Evolutionary conservation across 2,113 vertebrate species (phyloP), one percentile per base, ranked within the genome.

Genomic region (Ailuropoda melanoleuca): DNA sequence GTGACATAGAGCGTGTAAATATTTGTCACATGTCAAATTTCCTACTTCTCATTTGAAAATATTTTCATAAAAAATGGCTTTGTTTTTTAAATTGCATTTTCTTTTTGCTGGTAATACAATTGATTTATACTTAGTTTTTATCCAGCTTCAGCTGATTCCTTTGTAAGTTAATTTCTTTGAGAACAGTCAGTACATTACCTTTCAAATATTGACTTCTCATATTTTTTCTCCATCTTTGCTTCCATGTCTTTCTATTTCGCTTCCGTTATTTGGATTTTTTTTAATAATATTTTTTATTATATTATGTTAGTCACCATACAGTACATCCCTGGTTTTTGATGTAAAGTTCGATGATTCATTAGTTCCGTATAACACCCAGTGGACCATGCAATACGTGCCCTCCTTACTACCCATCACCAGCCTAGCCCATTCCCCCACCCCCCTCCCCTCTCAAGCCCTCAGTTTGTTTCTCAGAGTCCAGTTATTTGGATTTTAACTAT

Each of bases 401-500:
- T 43, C 43, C 43, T 43, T 43, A 43, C 43, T 43, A 43, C 43
- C 43, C 43, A 43, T 43, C 43, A 43, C 43, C 43, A 43, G 43
- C 43, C 43, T 43, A 43, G 4, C 43, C 43, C 43, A 43, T 43
- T 43, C 43, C 43, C 43, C 43, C 43, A 43, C 43, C 43, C 4
- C 43, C 43, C 43, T 43, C 4, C 43, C 43, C 43, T 43, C 43
- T 43, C 4, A 43, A 43, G 43, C 43, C 43, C 43, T 43, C 43
- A 43, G 43, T 43, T 43, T 43, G 43, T 43, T 43, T 43, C 43
- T 43, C 43, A 43, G 43, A 43, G 43, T 43, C 43, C 43, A 43
- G 15, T 96, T 85, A 62, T 56, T 96, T 93, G 34, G 37, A 88
- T 84, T 97, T 90, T 68, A 81, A 88, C n/a, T 86, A 88, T 87